Conservation (phyloP, 2,888 invertebrate species). For the Sturmia bella region DNA sequence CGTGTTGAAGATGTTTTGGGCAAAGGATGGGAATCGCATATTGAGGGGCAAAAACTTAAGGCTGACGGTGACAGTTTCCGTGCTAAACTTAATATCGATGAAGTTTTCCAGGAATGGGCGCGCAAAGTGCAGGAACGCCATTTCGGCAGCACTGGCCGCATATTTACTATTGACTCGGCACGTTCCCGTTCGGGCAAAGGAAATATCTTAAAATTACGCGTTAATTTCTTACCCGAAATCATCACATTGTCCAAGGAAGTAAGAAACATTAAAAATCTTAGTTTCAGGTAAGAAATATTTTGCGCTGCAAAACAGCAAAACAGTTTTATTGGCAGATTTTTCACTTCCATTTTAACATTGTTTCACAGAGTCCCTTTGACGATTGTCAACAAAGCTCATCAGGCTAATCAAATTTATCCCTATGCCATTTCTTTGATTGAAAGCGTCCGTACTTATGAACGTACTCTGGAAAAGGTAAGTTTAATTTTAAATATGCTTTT, state of each 20-base stretch:
- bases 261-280: conserved; percentile 96
- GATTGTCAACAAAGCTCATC: conserved; percentile 99
- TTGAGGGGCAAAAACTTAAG: conserved; percentile 98
- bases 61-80: conserved; percentile 99
- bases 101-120: conserved; percentile 99
- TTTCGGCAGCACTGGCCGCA: conserved; percentile 95
- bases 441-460: conserved; percentile 97
- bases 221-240: conserved; percentile 98
- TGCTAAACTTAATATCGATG: conserved; percentile 96
- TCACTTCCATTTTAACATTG: neutral
- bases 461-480: conserved; percentile 96
- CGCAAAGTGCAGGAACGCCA: conserved; percentile 96
- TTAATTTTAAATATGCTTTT: neutral
- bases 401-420: conserved; percentile 98
- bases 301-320: conserved; percentile 82
- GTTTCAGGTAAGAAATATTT: conserved; percentile 86
- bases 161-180: conserved; percentile 95
- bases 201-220: conserved; percentile 93
- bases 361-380: conserved; percentile 93
- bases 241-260: conserved; percentile 99
- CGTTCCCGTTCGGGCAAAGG: conserved; percentile 88
- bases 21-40: conserved; percentile 99
- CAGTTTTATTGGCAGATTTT: no score
- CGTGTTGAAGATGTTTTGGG: conserved; percentile 99
- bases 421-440: conserved; percentile 99